These are phyloP conservation scores for Automeris io DNA, from an alignment of 2,888 invertebrate genomes.

Conservation along the genomic window DNA sequence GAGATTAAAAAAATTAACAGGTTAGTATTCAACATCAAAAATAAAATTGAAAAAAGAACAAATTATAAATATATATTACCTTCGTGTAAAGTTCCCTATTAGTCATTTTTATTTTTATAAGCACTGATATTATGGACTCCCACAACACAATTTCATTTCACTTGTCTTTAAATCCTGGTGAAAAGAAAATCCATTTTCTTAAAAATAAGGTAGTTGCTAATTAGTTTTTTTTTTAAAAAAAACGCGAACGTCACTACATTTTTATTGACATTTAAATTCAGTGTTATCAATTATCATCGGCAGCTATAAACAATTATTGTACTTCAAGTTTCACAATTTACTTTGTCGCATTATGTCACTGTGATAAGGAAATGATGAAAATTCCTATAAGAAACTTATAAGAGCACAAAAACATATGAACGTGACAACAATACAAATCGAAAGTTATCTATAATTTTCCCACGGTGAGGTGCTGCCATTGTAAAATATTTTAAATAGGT, in stretches of 20 bases:
- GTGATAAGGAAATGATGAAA: constrained; percentile 29
- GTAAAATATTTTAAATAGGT: constrained; percentile 40
- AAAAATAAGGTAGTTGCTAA: constrained; percentile 57
- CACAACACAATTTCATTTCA: constrained; percentile 45
- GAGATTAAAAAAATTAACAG: neutral
- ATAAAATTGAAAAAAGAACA: neutral
- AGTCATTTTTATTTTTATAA: constrained; percentile 53
- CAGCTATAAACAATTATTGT: constrained; percentile 14
- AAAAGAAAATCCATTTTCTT: constrained; percentile 58
- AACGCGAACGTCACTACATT: constrained; percentile 56
- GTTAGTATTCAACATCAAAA: constrained; percentile 1
- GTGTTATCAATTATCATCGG: constrained; percentile 46
- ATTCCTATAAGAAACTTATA: constrained; percentile 45
- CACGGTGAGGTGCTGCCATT: constrained; percentile 63
- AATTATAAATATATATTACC: constrained; percentile 40
- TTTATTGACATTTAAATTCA: constrained; percentile 52
- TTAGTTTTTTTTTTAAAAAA: constrained; percentile 34
- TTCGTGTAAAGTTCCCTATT: constrained; percentile 73
- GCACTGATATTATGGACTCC: constrained; percentile 21
- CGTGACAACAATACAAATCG: constrained; percentile 46
- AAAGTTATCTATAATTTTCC: constrained; percentile 53
- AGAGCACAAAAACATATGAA: constrained; percentile 34
- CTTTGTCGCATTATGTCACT: neutral
- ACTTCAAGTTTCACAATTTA: neutral
- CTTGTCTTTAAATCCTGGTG: constrained; percentile 46